Evolutionary conservation across 2,888 invertebrate species (phyloP).

Genomic region (Cerceris ruficornis): DNA sequence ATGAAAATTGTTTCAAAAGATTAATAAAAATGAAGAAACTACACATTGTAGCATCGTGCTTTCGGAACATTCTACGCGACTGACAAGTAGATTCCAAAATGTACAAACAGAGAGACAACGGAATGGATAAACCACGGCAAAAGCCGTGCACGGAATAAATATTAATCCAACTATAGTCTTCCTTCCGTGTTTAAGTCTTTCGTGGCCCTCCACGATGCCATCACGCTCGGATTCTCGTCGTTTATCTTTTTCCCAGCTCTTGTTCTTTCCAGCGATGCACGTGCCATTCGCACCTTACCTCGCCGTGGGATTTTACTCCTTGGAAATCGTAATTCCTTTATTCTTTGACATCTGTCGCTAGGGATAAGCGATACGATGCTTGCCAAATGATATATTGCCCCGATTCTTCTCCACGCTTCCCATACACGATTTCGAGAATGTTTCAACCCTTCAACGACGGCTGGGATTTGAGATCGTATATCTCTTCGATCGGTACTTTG

Average conservation of each 20-base stretch:
- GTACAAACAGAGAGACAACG: not conserved
- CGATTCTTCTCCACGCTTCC: constrained; percentile 26
- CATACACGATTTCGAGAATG: not conserved
- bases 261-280: constrained; percentile 23
- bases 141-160: constrained; percentile 54
- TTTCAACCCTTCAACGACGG: too few relatives aligned
- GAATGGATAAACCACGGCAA: constrained; percentile 8
- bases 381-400: constrained; percentile 29
- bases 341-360: constrained; percentile 46
- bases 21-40: too few relatives aligned
- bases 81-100: constrained; percentile 36
- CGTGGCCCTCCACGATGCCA: constrained; percentile 20
- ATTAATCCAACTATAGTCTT: constrained; percentile 55
- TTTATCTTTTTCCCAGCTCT: constrained; percentile 38
- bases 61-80: constrained; percentile 10
- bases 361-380: constrained; percentile 28
- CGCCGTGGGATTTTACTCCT: constrained; percentile 27
- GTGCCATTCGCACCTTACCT: constrained; percentile 41
- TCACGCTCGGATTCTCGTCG: constrained; percentile 51
- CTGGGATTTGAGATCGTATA: too few relatives aligned
- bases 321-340: constrained; percentile 53
- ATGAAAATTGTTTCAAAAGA: too few relatives aligned
- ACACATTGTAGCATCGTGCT: not conserved
- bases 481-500: too few relatives aligned
- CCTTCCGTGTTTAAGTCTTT: constrained; percentile 29